Conservation (phyloP, 1,140 invertebrate genomes). For the Orchestia grillus region DNA sequence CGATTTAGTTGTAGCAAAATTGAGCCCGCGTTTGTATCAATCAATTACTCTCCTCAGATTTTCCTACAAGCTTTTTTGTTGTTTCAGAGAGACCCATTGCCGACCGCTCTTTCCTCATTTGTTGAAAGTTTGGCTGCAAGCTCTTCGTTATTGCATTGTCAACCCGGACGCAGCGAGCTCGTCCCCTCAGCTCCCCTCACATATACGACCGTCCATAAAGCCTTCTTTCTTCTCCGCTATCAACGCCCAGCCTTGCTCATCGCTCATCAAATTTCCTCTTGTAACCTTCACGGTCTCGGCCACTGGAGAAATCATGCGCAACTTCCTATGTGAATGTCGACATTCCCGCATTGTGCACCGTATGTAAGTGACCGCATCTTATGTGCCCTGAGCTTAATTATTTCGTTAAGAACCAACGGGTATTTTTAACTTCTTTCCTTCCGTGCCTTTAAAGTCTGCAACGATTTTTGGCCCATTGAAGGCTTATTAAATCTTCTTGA, state of each 20-base stretch:
- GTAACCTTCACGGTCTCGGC: background rate
- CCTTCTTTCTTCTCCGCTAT: background rate
- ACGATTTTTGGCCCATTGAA: too few relatives aligned
- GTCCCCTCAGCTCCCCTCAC: too few relatives aligned
- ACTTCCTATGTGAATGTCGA: background rate
- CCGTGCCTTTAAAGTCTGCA: too few relatives aligned
- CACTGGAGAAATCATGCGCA: slow-evolving; percentile 14
- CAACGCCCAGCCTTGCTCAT: background rate
- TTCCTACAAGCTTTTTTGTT: background rate
- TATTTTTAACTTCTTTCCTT: too few relatives aligned
- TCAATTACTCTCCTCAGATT: background rate
- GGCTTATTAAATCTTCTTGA: too few relatives aligned
- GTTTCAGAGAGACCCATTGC: background rate
- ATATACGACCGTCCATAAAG: background rate
- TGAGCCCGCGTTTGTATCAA: background rate
- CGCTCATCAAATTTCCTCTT: slow-evolving; percentile 29
- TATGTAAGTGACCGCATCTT: background rate
- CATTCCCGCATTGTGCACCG: background rate
- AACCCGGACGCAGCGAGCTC: background rate
- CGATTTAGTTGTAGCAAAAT: background rate
- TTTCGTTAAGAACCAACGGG: background rate
- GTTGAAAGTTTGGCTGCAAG: background rate
- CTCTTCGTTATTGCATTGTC: background rate
- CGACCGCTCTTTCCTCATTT: background rate
- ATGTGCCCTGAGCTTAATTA: background rate